A percentile compares a stretch with the other conserved stretches of the same genome.
Evolutionary conservation across 1,140 invertebrate species (phyloP).

Genomic region (Lepeophtheirus salmonis): DNA sequence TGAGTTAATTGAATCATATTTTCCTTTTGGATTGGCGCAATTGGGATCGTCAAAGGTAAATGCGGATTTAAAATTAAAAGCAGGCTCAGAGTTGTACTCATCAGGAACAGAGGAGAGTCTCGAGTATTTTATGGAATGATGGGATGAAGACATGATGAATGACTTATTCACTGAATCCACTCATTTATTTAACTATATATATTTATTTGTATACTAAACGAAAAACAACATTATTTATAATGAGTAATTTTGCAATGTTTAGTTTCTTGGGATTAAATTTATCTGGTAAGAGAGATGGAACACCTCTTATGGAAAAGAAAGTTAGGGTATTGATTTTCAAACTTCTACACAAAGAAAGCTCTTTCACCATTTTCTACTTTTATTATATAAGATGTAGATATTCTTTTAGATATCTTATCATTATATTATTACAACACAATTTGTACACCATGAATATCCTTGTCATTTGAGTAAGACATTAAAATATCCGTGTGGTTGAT

Average conservation of each 20-base stretch:
- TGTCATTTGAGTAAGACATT: too few relatives aligned
- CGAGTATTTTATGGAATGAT: not conserved
- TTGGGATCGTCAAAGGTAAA: not conserved
- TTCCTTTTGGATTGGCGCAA: not conserved
- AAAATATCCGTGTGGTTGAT: too few relatives aligned
- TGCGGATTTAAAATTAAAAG: not conserved
- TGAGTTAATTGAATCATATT: not conserved
- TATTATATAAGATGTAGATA: not conserved
- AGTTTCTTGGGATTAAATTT: too few relatives aligned
- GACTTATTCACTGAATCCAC: too few relatives aligned
- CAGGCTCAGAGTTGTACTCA: too few relatives aligned
- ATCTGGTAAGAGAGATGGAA: not conserved
- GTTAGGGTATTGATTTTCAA: not conserved
- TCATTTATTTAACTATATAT: too few relatives aligned
- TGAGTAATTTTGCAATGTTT: too few relatives aligned
- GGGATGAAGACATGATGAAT: not conserved
- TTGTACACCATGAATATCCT: too few relatives aligned
- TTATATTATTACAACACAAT: too few relatives aligned
- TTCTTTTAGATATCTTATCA: too few relatives aligned
- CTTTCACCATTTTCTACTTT: not conserved
- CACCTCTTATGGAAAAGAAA: not conserved
- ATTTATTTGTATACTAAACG: too few relatives aligned
- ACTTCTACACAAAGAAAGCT: not conserved
- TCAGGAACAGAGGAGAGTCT: not conserved
- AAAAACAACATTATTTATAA: too few relatives aligned